Conservation (phyloP, 2,113 vertebrate genomes). For the Cyanocitta stelleri region DNA sequence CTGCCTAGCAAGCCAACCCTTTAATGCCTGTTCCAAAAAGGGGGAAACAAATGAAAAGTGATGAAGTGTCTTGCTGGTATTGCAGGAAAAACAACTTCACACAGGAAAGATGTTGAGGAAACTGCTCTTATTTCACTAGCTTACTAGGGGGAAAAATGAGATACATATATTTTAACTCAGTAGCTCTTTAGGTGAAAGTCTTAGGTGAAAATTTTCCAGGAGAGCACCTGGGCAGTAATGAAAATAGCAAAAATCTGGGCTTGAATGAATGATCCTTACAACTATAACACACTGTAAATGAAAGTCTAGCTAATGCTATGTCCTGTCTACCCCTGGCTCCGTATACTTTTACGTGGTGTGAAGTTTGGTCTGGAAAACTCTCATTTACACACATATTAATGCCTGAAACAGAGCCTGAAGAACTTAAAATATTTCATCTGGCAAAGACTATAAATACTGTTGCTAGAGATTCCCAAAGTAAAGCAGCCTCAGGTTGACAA, state of each 20-base stretch:
- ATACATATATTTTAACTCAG: neutral
- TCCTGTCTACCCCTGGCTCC: neutral
- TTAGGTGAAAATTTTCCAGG: neutral
- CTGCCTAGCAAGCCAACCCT: neutral
- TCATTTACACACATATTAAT: neutral
- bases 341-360: neutral
- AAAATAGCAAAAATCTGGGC: neutral
- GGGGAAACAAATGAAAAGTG: neutral
- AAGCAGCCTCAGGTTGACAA: neutral
- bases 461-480: neutral
- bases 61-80: neutral
- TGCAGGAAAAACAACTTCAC: neutral
- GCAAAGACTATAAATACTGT: neutral
- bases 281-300: neutral
- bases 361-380: neutral
- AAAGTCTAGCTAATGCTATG: neutral
- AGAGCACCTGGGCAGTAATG: neutral
- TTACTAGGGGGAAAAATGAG: neutral
- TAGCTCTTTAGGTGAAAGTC: neutral
- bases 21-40: neutral
- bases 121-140: neutral
- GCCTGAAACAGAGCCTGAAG: neutral
- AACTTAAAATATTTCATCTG: neutral
- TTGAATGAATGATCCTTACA: neutral
- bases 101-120: neutral